A percentile compares a stretch with the other conserved stretches of the same genome.
Conservation (phyloP, 2,113 vertebrate genomes). For the Serilophus lunatus region DNA sequence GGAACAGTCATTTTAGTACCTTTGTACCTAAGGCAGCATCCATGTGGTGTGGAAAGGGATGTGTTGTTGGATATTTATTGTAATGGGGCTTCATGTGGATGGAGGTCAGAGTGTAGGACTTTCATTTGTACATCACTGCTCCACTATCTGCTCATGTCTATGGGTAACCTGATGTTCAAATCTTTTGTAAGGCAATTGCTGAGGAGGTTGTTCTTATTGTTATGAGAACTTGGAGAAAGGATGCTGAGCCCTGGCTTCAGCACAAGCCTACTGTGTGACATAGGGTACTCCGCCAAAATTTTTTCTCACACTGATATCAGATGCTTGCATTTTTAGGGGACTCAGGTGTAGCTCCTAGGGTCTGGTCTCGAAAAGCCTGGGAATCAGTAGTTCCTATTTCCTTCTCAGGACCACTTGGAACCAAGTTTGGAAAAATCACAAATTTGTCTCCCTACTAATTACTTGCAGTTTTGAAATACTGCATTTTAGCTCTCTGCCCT, state of each 20-base stretch:
- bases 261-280: slow-evolving; percentile 50
- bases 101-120: slow-evolving; percentile 69
- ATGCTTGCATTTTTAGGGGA: background rate
- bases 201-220: slow-evolving; percentile 69
- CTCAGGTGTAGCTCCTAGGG: background rate
- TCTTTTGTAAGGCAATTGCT: slow-evolving; percentile 68
- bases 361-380: background rate
- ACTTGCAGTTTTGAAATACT: background rate
- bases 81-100: slow-evolving; percentile 69
- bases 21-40: slow-evolving; percentile 68
- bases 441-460: background rate
- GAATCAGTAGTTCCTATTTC: background rate
- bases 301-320: slow-evolving; percentile 8
- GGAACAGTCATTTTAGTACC: slow-evolving; percentile 68
- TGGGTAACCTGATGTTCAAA: slow-evolving; percentile 69
- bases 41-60: slow-evolving; percentile 62
- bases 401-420: background rate
- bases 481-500: background rate
- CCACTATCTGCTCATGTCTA: slow-evolving; percentile 62
- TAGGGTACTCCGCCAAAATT: slow-evolving; percentile 37
- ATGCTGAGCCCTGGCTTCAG: slow-evolving; percentile 48
- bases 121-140: slow-evolving; percentile 69
- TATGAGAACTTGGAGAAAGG: slow-evolving; percentile 56
- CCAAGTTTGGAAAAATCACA: background rate
- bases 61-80: slow-evolving; percentile 70